phyloP scores from a whole-genome alignment of 2,113 vertebrate genomes.

The Malurus melanocephalus region DNA sequence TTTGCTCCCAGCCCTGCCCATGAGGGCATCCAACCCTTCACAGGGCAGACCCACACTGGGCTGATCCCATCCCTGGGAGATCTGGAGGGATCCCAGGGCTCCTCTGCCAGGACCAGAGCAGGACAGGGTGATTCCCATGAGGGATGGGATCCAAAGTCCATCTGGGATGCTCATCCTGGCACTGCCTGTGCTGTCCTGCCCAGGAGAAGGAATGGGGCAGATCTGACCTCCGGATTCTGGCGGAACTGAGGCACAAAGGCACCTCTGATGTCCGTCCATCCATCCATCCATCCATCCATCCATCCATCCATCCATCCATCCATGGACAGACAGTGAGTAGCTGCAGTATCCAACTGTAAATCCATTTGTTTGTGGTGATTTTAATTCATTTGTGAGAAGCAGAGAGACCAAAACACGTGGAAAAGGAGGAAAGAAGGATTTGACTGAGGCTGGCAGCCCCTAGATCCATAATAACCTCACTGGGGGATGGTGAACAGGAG shows the following conservation, averaged over 20 bases:
- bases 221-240: not conserved
- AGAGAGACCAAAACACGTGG: not conserved
- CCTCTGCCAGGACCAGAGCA: not conserved
- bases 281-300: no score
- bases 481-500: fast-evolving
- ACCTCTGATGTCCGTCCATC: not conserved
- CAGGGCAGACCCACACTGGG: not conserved
- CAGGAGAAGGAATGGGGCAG: not conserved
- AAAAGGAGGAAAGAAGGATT: not conserved
- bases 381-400: not conserved
- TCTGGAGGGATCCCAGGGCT: not conserved
- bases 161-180: not conserved
- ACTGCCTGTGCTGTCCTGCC: not conserved
- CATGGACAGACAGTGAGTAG: not conserved
- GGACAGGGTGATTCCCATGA: fast-evolving
- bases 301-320: no score
- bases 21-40: not conserved
- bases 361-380: not conserved
- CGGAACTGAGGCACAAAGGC: not conserved
- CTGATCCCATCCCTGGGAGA: fast-evolving
- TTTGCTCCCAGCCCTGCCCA: not conserved
- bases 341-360: not conserved
- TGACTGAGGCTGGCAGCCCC: not conserved
- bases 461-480: not conserved
- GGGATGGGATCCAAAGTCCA: not conserved